Evolutionary conservation across 2,888 invertebrate genomes (phyloP), one percentile per base, ranked within the genome.

Genomic region (Pheosia tremula): DNA sequence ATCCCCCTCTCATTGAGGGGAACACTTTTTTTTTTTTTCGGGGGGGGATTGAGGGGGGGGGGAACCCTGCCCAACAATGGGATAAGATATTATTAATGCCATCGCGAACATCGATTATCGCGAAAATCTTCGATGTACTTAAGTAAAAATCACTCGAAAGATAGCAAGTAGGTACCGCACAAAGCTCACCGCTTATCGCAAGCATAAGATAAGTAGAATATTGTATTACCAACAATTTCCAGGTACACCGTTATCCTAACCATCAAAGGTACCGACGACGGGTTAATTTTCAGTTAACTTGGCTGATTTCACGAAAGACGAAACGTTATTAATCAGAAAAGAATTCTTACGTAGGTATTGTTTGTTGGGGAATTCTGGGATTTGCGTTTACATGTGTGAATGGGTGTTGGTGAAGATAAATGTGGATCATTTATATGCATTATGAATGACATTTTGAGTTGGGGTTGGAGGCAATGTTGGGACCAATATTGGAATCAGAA

Each of bases 161-260:
- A 43, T 43, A 43, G 43, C 43, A 43, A 9, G 2, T 7, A 41
- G 41, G 8, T 5, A 47, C 47, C 11, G 9, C 71, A 65, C 77
- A 78, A 80, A 74, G 73, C 61, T 41, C 52, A 54, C 72, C 75
- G 75, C 72, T 62, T 69, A 77, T 74, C 78, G 53, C 39, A 50
- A 10, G 53, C 6, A 39, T 38, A 75, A 75, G 75, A 75, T 74
- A 75, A 75, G 65, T 71, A 24, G 24, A 24, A 80, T 72, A 80
- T 81, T 83, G 82, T 79, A 77, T 77, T 77, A 77, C 36, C 13
- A n/a, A 9, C 55, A 36, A 63, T 80, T 86, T 85, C 84, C 78
- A 58, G 75, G 86, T 84, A 87, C 68, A 67, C 68, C 78, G 82
- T 84, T 78, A 82, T 80, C 76, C 80, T 70, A 71, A 69, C 69